phyloP scores from a whole-genome alignment of 2,797 vertebrate species.

The Acanthornis magna region DNA sequence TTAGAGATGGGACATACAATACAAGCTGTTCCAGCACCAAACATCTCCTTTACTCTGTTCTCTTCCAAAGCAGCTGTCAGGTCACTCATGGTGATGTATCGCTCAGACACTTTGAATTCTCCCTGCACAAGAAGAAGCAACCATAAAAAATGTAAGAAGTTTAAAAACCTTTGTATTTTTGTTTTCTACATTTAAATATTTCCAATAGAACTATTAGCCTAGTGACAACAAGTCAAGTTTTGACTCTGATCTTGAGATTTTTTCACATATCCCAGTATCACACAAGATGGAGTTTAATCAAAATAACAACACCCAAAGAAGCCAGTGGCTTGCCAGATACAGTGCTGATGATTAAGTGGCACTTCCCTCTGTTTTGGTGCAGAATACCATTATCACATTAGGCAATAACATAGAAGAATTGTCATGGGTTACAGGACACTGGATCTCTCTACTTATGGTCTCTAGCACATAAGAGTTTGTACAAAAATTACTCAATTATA shows the following conservation, averaged over 20 bases:
- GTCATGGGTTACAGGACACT: background rate
- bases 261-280: background rate
- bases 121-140: slow-evolving; percentile 67
- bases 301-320: background rate
- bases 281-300: background rate
- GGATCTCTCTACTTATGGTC: background rate
- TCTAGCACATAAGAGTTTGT: background rate
- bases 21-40: slow-evolving; percentile 90
- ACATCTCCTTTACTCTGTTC: slow-evolving; percentile 86
- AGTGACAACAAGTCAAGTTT: background rate
- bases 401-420: background rate
- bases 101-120: slow-evolving; percentile 86
- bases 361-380: background rate
- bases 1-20: slow-evolving; percentile 82
- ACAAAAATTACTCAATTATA: background rate
- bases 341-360: background rate
- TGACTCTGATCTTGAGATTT: background rate
- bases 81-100: slow-evolving; percentile 86
- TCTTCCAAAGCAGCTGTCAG: slow-evolving; percentile 79
- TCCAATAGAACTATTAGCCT: background rate
- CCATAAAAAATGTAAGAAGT: background rate
- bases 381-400: background rate
- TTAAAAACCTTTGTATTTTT: background rate
- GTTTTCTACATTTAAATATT: background rate
- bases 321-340: background rate